Percentiles rank a stretch among this genome's conserved stretches.
These are phyloP conservation scores for Adoxophyes honmai DNA, from an alignment of 1,140 invertebrate genomes.

Conservation along the genomic window DNA sequence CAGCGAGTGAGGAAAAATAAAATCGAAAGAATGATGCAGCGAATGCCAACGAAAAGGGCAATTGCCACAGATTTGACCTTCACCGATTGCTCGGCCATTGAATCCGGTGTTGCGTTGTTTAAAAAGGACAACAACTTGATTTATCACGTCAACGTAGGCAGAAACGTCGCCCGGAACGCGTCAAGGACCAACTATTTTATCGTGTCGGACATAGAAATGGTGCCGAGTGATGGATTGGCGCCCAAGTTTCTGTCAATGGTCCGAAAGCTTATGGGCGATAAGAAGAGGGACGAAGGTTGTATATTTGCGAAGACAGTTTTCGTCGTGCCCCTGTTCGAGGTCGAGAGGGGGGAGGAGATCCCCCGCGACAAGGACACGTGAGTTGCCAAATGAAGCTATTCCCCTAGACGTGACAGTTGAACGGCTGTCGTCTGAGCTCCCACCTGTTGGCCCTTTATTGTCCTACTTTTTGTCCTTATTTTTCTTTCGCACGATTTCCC, in stretches of 20 bases:
- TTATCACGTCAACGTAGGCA: slow-evolving; percentile 88
- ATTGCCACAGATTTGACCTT: slow-evolving; percentile 44
- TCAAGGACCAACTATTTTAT: slow-evolving; percentile 82
- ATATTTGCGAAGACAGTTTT: slow-evolving; percentile 78
- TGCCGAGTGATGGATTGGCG: slow-evolving; percentile 82
- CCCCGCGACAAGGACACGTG: slow-evolving; percentile 79
- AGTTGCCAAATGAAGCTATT: slow-evolving; percentile 52
- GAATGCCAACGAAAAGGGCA: slow-evolving; percentile 23
- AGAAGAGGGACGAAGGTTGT: slow-evolving; percentile 57
- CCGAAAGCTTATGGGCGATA: slow-evolving; percentile 63
- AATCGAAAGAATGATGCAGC: slow-evolving; percentile 55
- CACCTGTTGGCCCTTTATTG: slow-evolving; percentile 4
- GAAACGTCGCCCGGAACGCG: slow-evolving; percentile 82
- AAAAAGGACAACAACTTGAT: slow-evolving; percentile 75
- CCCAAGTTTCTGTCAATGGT: slow-evolving; percentile 81
- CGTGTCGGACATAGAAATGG: slow-evolving; percentile 87
- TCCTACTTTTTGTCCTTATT: slow-evolving; percentile 4
- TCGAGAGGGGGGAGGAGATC: slow-evolving; percentile 79
- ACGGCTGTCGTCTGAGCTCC: neutral
- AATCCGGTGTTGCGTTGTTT: slow-evolving; percentile 68
- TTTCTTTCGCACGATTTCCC: neutral
- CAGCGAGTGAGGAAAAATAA: slow-evolving; percentile 57
- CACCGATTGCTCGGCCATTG: slow-evolving; percentile 57
- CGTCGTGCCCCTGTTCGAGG: slow-evolving; percentile 86
- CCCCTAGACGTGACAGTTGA: neutral